These are phyloP conservation scores for Salvelinus alpinus DNA, from an alignment of 2,113 vertebrate genomes.

Conservation along the genomic window DNA sequence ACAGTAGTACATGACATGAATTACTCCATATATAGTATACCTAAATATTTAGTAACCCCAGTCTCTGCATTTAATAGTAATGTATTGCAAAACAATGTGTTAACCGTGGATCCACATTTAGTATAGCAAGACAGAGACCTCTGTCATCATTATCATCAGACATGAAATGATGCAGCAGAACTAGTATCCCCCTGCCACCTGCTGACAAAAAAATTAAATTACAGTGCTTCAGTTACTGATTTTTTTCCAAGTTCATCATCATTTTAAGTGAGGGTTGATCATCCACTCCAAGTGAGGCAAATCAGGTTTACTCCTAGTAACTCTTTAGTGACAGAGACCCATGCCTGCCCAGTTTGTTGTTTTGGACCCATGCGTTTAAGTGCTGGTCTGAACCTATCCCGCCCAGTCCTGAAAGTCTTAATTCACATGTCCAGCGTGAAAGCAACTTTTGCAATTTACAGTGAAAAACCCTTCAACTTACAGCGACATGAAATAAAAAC, in stretches of 20 bases:
- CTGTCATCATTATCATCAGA: constrained; percentile 53
- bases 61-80: constrained; percentile 68
- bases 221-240: constrained; percentile 67
- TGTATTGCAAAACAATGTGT: constrained; percentile 59
- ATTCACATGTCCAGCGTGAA: constrained; percentile 17
- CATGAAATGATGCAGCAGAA: constrained; percentile 64
- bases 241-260: constrained; percentile 6
- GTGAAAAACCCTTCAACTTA: constrained; percentile 18
- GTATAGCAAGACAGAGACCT: constrained; percentile 58
- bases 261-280: constrained; percentile 31
- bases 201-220: constrained; percentile 64
- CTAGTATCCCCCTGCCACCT: constrained; percentile 62
- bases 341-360: constrained; percentile 52
- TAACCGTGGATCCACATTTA: constrained; percentile 65
- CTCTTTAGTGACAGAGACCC: constrained; percentile 40
- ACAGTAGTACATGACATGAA: constrained; percentile 83
- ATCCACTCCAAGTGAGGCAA: constrained; percentile 33
- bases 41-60: constrained; percentile 57
- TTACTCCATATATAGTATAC: constrained; percentile 66
- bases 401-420: constrained; percentile 59
- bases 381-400: constrained; percentile 70
- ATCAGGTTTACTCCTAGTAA: constrained; percentile 4
- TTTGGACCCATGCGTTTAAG: constrained; percentile 70
- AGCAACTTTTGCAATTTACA: background rate
- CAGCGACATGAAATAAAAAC: constrained; percentile 9